Base-by-base conservation (phyloP, 2,113 vertebrate species). In the Catharus fuscescens region DNA sequence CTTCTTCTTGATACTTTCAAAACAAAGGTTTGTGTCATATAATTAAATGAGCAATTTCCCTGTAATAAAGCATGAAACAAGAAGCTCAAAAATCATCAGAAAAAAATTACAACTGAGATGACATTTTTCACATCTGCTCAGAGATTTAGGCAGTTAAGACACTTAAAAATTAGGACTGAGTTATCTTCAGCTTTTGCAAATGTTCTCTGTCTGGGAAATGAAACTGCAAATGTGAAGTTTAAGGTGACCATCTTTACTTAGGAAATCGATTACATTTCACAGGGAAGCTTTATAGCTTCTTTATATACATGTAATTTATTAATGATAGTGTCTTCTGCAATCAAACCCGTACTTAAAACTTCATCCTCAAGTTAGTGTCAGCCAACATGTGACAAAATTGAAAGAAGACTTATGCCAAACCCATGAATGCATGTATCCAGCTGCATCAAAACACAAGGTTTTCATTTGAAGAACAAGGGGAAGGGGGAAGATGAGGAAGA, bases 31-130 rank as follows among this genome's bases (percentile, higher is more conserved):
- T 66, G 13, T 70, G 62, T 77, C 82, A 73, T 24, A n/a, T 32
- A 90, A 93, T 52, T 60, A 83, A 94, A 93, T 38, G 52, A 93
- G 69, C 23, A 36, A 64, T 94, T 91, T 92, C 88, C 52, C 34
- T 80, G 29, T 52, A 92, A 86, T n/a, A 91, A 76, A 93, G 54
- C 71, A 80, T 17, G 38, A 92, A 93, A 67, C n/a, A 54, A 80
- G 38, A 18, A 83, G 71, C n/a, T 86, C 42, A 90, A 91, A 92
- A 90, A 73, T 26, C 7, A 26, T 50, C 65, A 77, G 66, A 59
- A 93, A 84, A 80, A 81, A 94, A 73, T 70, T 8, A 88, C 50
- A 70, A 29, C 59, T 17, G 12, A 54, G 64, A 65, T 83, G 88
- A 70, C n/a, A 73, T 90, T 86, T 89, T 64, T 66, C 90, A 92